Evolutionary conservation across 2,113 vertebrate species (phyloP).

Genomic region (Eleginops maclovinus): DNA sequence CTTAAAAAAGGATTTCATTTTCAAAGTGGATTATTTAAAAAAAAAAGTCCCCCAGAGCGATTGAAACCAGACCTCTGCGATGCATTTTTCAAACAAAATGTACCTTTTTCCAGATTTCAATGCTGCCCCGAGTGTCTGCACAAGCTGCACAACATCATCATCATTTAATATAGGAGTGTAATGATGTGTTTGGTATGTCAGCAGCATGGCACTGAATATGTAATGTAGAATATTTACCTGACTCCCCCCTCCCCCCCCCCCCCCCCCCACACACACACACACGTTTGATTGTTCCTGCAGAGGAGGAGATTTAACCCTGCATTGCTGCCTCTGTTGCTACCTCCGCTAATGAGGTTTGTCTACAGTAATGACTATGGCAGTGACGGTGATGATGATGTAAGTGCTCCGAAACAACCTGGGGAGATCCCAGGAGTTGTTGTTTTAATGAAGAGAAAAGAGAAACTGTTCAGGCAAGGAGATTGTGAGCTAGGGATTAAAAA

Average conservation of each 20-base stretch:
- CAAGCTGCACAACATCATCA: conserved; percentile 42
- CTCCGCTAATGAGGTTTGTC: conserved; percentile 69
- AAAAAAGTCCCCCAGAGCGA: conserved; percentile 1
- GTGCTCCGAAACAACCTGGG: conserved; percentile 72
- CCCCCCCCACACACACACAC: too few species aligned
- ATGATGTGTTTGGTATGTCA: conserved; percentile 68
- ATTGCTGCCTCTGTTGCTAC: conserved; percentile 49
- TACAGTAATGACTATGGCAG: conserved; percentile 63
- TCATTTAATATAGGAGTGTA: conserved; percentile 57
- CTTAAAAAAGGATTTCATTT: conserved; percentile 53
- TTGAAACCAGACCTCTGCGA: conserved; percentile 18
- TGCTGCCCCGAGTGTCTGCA: conserved; percentile 30
- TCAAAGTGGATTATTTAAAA: conserved; percentile 19
- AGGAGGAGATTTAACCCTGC: conserved; percentile 40
- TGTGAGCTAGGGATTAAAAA: neutral
- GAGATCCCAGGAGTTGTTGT: conserved; percentile 72
- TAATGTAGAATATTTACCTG: conserved; percentile 67
- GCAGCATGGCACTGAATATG: conserved; percentile 52
- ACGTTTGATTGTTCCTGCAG: conserved; percentile 45
- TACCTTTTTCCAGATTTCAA: conserved; percentile 23
- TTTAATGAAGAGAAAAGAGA: conserved; percentile 58
- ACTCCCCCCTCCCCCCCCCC: conserved; percentile 11
- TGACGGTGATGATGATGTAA: conserved; percentile 72
- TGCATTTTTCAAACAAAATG: conserved; percentile 45
- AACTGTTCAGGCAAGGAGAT: conserved; percentile 33